Conservation (phyloP, 1,140 invertebrate species). For the Ips nitidus region DNA sequence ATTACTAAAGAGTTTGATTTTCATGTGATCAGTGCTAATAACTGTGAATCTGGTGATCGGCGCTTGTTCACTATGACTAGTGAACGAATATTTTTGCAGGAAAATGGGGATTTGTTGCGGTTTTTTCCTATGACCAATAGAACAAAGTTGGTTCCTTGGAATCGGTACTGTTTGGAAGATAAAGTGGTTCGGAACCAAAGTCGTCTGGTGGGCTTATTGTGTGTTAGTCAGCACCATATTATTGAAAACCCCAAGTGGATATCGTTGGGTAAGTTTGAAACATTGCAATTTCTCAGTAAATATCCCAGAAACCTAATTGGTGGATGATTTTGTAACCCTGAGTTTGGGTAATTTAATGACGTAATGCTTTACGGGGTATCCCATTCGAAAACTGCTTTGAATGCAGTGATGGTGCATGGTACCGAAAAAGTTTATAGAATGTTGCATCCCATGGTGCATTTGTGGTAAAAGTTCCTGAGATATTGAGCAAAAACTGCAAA, state of each 20-base stretch:
- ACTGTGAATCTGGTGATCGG: neutral
- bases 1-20: neutral
- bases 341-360: neutral
- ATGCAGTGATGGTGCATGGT: too few relatives aligned
- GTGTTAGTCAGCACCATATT: neutral
- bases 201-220: neutral
- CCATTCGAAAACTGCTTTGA: too few relatives aligned
- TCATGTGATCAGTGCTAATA: slow-evolving; percentile 3
- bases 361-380: neutral
- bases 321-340: neutral
- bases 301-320: neutral
- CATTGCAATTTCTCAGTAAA: neutral
- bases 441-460: too few relatives aligned
- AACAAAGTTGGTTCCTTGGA: neutral
- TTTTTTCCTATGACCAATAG: neutral
- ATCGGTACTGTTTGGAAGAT: slow-evolving; percentile 6
- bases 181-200: neutral
- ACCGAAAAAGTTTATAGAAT: too few relatives aligned
- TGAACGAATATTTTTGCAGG: neutral
- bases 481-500: too few relatives aligned
- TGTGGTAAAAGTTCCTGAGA: too few relatives aligned
- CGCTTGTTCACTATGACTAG: neutral
- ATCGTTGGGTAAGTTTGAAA: slow-evolving; percentile 2
- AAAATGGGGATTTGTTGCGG: neutral
- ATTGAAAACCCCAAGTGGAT: neutral